Evolutionary conservation across 1,140 invertebrate genomes (phyloP).

Genomic region (Maniola jurtina): DNA sequence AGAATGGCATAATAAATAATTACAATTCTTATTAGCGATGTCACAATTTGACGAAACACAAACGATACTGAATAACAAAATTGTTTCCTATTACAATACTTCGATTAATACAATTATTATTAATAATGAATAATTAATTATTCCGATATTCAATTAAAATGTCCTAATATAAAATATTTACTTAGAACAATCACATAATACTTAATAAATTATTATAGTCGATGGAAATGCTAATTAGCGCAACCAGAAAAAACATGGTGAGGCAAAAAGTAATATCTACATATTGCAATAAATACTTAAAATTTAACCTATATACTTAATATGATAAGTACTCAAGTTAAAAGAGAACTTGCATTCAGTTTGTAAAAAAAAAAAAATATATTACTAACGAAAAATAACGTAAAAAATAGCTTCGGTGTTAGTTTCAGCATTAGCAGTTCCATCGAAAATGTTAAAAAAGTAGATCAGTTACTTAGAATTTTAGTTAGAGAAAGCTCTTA

Average conservation of each 20-base stretch:
- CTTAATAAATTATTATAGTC: neutral
- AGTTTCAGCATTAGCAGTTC: neutral
- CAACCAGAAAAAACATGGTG: neutral
- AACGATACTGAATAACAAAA: conserved; percentile 47
- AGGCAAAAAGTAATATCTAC: neutral
- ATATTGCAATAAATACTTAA: too few species aligned
- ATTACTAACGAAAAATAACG: too few species aligned
- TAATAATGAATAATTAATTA: conserved; percentile 37
- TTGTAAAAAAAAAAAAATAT: too few species aligned
- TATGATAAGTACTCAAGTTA: too few species aligned
- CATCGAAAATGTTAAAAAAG: neutral
- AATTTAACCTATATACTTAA: too few species aligned
- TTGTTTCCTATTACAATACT: conserved; percentile 50
- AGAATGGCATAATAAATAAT: conserved; percentile 68
- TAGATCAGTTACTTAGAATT: conserved; percentile 44
- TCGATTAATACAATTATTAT: conserved; percentile 47
- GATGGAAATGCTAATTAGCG: neutral
- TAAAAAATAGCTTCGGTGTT: neutral
- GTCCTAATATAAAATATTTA: conserved; percentile 53
- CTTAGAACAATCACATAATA: conserved; percentile 40
- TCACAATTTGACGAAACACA: conserved; percentile 54
- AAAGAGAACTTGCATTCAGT: too few species aligned
- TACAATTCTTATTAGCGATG: conserved; percentile 53
- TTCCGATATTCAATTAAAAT: conserved; percentile 40
- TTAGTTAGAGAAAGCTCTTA: conserved; percentile 49